Percentiles rank a stretch among this genome's conserved stretches.
Evolutionary conservation across 1,140 invertebrate species (phyloP).

Genomic region (Philopotamus ludificatus): DNA sequence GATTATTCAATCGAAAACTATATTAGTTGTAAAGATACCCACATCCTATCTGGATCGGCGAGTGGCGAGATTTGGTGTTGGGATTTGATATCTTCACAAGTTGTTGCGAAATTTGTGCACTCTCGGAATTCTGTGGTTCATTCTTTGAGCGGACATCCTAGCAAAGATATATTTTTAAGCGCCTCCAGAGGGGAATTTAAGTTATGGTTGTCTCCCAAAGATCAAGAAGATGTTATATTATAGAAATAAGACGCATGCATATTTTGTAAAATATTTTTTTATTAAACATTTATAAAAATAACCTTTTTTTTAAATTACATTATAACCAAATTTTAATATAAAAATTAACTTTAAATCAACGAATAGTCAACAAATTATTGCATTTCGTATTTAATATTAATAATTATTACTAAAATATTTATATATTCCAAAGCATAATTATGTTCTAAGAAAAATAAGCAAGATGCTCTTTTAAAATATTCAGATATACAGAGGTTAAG

Average conservation of each 20-base stretch:
- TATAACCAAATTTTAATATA: no score
- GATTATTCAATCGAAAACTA: slow-evolving; percentile 85
- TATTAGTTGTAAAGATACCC: slow-evolving; percentile 76
- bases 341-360: no score
- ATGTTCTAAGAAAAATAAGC: no score
- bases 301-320: no score
- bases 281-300: not conserved
- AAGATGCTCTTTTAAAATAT: no score
- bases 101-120: slow-evolving; percentile 56
- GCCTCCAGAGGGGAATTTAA: slow-evolving; percentile 66
- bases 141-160: slow-evolving; percentile 73
- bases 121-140: slow-evolving; percentile 58
- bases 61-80: slow-evolving; percentile 84
- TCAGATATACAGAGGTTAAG: no score
- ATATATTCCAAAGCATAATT: no score
- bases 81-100: slow-evolving; percentile 77
- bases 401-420: no score
- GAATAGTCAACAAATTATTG: no score
- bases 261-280: not conserved
- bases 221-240: slow-evolving; percentile 14
- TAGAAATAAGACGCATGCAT: not conserved
- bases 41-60: slow-evolving; percentile 84
- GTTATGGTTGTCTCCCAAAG: slow-evolving; percentile 56
- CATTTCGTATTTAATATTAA: no score
- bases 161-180: slow-evolving; percentile 64